Conservation (phyloP, 2,797 vertebrate species). For the Sylvilagus floridanus region DNA sequence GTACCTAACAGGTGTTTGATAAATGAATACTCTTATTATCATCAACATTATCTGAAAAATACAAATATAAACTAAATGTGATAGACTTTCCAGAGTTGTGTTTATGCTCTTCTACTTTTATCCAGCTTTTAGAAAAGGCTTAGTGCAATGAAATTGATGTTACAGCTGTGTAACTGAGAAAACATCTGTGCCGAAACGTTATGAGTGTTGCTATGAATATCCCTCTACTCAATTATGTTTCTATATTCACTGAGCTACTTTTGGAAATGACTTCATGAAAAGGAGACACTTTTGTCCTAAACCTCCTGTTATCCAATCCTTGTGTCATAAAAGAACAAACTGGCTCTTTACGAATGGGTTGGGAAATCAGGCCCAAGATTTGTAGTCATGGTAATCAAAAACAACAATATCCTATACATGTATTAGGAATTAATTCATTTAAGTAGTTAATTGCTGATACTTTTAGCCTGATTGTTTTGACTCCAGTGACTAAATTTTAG, state of each 20-base stretch:
- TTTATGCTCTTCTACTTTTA: background rate
- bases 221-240: background rate
- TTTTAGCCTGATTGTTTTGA: constrained; percentile 59
- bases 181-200: background rate
- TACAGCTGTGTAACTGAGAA: background rate
- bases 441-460: constrained; percentile 33
- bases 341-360: background rate
- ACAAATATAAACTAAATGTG: background rate
- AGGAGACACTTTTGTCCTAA: background rate
- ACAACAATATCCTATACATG: background rate
- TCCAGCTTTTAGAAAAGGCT: background rate
- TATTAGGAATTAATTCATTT: background rate
- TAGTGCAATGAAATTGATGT: background rate
- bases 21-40: background rate
- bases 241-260: background rate
- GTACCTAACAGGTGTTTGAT: background rate
- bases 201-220: background rate
- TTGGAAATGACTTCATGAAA: constrained; percentile 37
- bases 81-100: background rate
- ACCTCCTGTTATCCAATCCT: background rate
- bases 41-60: constrained; percentile 5
- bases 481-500: background rate
- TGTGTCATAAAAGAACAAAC: background rate
- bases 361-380: constrained; percentile 23
- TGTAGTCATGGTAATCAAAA: constrained; percentile 3